These are phyloP conservation scores for Muricea muricata DNA, from an alignment of 92 coral and sea anemone species.

Conservation along the genomic window DNA sequence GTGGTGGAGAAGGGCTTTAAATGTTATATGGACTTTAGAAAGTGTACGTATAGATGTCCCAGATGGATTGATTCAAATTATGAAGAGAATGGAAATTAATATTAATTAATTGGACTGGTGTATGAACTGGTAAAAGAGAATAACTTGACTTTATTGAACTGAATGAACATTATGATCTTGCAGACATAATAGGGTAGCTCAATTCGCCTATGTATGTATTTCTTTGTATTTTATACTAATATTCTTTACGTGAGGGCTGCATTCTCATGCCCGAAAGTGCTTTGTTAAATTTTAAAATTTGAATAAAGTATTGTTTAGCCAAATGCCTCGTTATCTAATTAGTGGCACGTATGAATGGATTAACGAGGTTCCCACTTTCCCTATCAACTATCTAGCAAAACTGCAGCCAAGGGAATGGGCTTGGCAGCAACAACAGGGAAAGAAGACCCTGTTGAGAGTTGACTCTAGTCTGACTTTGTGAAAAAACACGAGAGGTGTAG, in stretches of 20 bases:
- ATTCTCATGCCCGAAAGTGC: neutral
- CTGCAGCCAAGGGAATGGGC: constrained; percentile 36
- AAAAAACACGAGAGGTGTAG: constrained; percentile 57
- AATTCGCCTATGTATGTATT: no score
- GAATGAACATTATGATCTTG: no score
- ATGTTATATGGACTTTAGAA: no score
- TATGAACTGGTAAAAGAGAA: no score
- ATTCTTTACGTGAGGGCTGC: neutral
- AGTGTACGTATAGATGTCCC: no score
- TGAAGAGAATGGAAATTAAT: no score
- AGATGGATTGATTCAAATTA: no score
- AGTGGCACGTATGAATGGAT: constrained; percentile 34
- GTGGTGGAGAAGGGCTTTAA: no score
- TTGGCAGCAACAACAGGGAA: constrained; percentile 24
- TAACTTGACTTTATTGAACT: no score
- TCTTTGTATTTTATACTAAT: no score
- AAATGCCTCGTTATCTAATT: constrained; percentile 36
- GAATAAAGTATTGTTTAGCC: neutral
- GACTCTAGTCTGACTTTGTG: constrained; percentile 47
- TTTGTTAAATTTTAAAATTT: neutral
- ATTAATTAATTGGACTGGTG: no score
- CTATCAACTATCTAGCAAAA: constrained; percentile 21
- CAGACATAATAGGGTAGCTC: no score
- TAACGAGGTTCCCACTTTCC: constrained; percentile 32
- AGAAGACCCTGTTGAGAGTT: neutral